These are phyloP conservation scores for Ophthalmolycus amberensis DNA, from an alignment of 2,113 vertebrate genomes.

Conservation along the genomic window DNA sequence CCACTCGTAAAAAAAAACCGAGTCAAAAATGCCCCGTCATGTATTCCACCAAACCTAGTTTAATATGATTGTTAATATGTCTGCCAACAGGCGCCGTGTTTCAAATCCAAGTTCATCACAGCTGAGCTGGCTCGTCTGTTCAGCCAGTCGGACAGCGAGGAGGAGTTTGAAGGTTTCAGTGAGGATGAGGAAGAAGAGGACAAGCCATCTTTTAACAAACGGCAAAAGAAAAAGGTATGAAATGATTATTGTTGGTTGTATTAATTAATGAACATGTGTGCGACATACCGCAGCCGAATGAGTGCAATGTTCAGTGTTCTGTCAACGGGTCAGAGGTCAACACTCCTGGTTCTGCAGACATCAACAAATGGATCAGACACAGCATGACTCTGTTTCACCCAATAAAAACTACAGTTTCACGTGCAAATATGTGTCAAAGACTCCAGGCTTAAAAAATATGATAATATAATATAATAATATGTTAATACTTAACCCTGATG, in stretches of 20 bases:
- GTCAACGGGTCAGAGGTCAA: no score
- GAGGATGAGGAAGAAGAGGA: slow-evolving; percentile 67
- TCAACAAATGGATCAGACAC: no score
- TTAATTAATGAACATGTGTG: not conserved
- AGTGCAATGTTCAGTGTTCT: no score
- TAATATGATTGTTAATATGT: not conserved
- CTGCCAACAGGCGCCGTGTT: slow-evolving; percentile 76
- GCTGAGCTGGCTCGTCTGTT: slow-evolving; percentile 89
- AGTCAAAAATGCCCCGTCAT: no score
- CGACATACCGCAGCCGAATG: not conserved
- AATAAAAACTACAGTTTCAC: no score
- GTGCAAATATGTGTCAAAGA: no score
- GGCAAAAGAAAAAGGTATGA: slow-evolving; percentile 74
- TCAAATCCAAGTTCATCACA: slow-evolving; percentile 87
- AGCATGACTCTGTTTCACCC: no score
- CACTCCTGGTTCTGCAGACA: no score
- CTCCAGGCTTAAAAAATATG: no score
- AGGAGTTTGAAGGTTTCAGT: slow-evolving; percentile 90
- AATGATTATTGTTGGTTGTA: not conserved
- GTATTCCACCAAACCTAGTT: not conserved
- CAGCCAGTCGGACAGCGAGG: slow-evolving; percentile 92
- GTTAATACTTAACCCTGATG: no score
- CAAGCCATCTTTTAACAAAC: slow-evolving; percentile 57
- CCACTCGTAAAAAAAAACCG: not conserved
- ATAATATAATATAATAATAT: no score